A percentile compares a stretch with the other conserved stretches of the same genome.
Conservation (phyloP, 1,140 invertebrate genomes). For the Drosophila auraria region DNA sequence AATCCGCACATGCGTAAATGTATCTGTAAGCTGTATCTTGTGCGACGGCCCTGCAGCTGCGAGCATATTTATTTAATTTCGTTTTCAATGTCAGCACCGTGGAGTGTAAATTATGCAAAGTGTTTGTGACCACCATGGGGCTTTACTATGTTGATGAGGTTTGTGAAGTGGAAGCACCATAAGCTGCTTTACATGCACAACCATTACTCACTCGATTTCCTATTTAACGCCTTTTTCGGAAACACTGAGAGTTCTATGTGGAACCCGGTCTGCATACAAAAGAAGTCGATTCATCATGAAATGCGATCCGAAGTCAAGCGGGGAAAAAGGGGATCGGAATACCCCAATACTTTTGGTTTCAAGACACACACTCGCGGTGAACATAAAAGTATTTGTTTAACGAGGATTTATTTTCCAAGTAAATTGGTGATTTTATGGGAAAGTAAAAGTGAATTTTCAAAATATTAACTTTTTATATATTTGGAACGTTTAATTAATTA, state of each 20-base stretch:
- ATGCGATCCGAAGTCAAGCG: background rate
- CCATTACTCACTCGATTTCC: conserved; percentile 74
- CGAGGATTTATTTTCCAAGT: no score
- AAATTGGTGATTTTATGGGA: no score
- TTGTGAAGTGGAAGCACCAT: background rate
- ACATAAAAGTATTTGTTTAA: background rate
- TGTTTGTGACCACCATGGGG: conserved; percentile 21
- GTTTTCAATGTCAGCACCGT: conserved; percentile 72
- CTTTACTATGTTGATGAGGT: conserved; percentile 10
- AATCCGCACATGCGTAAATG: conserved; percentile 43
- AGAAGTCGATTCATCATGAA: conserved; percentile 33
- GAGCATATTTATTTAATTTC: conserved; percentile 42
- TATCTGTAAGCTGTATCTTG: conserved; percentile 46
- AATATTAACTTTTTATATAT: no score
- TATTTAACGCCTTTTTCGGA: conserved; percentile 43
- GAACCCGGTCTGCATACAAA: conserved; percentile 56
- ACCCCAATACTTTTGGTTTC: conserved; percentile 52
- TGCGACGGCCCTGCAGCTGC: conserved; percentile 59
- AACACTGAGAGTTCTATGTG: conserved; percentile 43
- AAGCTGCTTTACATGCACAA: conserved; percentile 53
- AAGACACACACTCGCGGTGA: conserved; percentile 7
- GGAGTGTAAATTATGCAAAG: conserved; percentile 74
- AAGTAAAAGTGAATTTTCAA: no score
- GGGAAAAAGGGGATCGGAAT: conserved; percentile 13
- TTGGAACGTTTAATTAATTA: no score